phyloP scores from a whole-genome alignment of 1,140 invertebrate species.

The honey bee (Apis mellifera) region DNA sequence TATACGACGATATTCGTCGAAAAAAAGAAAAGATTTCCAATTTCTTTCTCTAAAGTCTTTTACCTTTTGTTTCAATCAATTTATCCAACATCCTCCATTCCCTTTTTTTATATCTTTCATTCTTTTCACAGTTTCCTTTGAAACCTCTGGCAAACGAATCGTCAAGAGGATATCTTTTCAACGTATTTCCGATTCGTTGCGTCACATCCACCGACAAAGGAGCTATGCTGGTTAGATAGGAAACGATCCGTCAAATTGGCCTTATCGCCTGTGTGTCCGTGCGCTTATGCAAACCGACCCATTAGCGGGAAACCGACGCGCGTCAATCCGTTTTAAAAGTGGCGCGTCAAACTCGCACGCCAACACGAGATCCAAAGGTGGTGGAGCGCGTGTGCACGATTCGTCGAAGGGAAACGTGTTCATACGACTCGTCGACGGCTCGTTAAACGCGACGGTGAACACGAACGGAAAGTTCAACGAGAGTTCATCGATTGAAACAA shows the following conservation, averaged over 20 bases:
- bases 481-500: neutral
- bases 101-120: too few species aligned
- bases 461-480: conserved; percentile 29
- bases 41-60: neutral
- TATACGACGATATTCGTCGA: neutral
- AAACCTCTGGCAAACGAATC: neutral
- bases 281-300: conserved; percentile 29
- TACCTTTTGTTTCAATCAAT: too few species aligned
- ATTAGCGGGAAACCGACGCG: conserved; percentile 30
- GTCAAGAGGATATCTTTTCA: neutral
- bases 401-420: conserved; percentile 15
- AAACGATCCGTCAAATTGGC: conserved; percentile 9
- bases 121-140: too few species aligned
- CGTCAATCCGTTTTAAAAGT: conserved; percentile 45
- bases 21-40: neutral
- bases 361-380: neutral
- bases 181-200: neutral
- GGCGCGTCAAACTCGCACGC: conserved; percentile 26
- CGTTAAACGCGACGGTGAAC: conserved; percentile 26
- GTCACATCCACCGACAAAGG: neutral
- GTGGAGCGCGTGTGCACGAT: neutral
- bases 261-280: neutral
- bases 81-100: too few species aligned
- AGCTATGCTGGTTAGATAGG: neutral
- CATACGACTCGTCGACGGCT: conserved; percentile 39